A percentile compares a stretch with the other conserved stretches of the same genome.
Evolutionary conservation across 1,140 invertebrate genomes (phyloP).

Genomic region (Bemisia tabaci): DNA sequence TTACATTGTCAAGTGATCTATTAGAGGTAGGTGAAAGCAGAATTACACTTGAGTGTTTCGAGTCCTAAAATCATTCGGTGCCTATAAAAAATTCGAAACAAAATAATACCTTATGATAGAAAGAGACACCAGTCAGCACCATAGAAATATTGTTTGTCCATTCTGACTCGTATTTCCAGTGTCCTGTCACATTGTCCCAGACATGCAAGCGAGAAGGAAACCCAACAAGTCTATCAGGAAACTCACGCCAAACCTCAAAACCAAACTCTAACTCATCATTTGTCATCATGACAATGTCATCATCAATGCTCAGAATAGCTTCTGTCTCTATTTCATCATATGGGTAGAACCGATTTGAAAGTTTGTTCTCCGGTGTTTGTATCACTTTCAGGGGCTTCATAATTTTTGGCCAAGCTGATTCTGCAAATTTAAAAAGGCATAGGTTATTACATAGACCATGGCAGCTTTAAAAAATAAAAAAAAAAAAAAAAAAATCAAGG

Average conservation of each 20-base stretch:
- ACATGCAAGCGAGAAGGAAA: slow-evolving; percentile 81
- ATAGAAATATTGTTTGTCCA: slow-evolving; percentile 90
- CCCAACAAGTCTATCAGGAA: slow-evolving; percentile 80
- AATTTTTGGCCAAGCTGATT: slow-evolving; percentile 74
- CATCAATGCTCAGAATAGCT: slow-evolving; percentile 79
- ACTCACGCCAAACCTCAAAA: slow-evolving; percentile 81
- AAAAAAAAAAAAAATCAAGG: no score
- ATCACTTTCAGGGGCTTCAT: slow-evolving; percentile 81
- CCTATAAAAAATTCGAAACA: no score
- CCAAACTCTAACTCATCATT: slow-evolving; percentile 87
- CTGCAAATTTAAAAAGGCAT: slow-evolving; percentile 36
- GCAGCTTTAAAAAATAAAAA: slow-evolving; percentile 11
- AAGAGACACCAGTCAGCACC: slow-evolving; percentile 85
- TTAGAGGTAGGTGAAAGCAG: no score
- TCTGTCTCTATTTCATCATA: slow-evolving; percentile 89
- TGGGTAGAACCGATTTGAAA: slow-evolving; percentile 88
- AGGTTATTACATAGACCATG: slow-evolving; percentile 6
- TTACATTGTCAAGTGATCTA: no score
- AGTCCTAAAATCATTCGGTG: no score
- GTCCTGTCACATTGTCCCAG: slow-evolving; percentile 69
- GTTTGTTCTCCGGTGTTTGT: slow-evolving; percentile 76
- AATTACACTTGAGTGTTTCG: no score
- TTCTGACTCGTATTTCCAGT: slow-evolving; percentile 86
- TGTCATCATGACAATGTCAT: slow-evolving; percentile 89
- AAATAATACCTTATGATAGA: slow-evolving; percentile 64